Conservation (phyloP, 2,888 invertebrate genomes). For the Drosophila algonquin region DNA sequence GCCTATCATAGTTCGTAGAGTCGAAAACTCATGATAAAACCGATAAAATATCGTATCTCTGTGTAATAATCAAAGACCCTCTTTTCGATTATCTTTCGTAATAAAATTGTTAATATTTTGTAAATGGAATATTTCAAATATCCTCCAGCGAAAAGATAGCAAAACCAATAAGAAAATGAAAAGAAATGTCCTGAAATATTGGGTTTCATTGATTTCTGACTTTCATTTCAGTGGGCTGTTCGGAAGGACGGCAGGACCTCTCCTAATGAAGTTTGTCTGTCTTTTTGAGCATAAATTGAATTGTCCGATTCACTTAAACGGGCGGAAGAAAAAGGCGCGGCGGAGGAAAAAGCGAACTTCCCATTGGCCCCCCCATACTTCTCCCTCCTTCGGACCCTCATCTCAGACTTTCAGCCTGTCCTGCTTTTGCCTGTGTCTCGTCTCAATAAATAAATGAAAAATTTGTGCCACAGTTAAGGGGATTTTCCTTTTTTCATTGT, state of each 20-base stretch:
- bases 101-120: slow-evolving; percentile 12
- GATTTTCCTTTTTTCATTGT: slow-evolving; percentile 67
- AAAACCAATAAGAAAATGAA: not conserved
- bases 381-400: slow-evolving; percentile 32
- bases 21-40: not conserved
- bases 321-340: slow-evolving; percentile 59
- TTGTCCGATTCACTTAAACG: slow-evolving; percentile 77
- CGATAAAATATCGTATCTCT: no score
- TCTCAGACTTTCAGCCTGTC: slow-evolving; percentile 28
- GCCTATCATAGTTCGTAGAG: not conserved
- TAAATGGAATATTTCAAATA: slow-evolving; percentile 1
- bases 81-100: not conserved
- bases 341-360: slow-evolving; percentile 52
- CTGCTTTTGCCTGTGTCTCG: slow-evolving; percentile 44
- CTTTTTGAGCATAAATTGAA: slow-evolving; percentile 73
- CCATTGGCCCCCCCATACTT: not conserved
- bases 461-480: slow-evolving; percentile 61
- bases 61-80: no score
- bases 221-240: slow-evolving; percentile 1
- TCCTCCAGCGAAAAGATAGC: not conserved
- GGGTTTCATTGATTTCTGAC: slow-evolving; percentile 28
- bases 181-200: slow-evolving; percentile 17
- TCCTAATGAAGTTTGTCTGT: slow-evolving; percentile 70
- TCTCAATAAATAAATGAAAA: slow-evolving; percentile 79
- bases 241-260: not conserved